Percentiles rank a stretch among this genome's conserved stretches.
These are phyloP conservation scores for Leucoma salicis DNA, from an alignment of 2,888 invertebrate species.

Conservation along the genomic window DNA sequence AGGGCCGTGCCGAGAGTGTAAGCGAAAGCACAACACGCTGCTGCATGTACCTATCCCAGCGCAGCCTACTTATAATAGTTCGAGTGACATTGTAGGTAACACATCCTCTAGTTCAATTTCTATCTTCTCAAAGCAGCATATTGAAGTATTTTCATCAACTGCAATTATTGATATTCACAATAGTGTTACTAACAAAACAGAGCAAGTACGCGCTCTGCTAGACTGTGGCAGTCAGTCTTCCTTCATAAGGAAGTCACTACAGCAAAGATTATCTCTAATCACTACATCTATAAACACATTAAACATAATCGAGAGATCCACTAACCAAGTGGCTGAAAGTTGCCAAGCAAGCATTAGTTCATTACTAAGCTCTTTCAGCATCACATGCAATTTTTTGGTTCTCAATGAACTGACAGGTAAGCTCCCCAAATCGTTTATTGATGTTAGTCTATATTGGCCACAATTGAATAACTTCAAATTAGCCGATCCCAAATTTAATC, in stretches of 20 bases:
- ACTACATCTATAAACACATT: too few relatives aligned
- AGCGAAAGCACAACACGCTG: slow-evolving; percentile 21
- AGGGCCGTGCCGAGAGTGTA: slow-evolving; percentile 16
- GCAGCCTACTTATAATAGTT: too few relatives aligned
- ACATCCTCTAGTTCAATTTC: too few relatives aligned
- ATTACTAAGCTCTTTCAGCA: background rate
- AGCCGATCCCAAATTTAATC: background rate
- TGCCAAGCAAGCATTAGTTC: background rate
- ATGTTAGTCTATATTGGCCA: too few relatives aligned
- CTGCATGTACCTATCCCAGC: slow-evolving; percentile 17
- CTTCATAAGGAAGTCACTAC: slow-evolving; percentile 3
- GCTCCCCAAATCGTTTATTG: too few relatives aligned
- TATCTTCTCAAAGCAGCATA: too few relatives aligned
- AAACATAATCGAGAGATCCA: too few relatives aligned
- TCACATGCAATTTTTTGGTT: too few relatives aligned
- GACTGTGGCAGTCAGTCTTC: slow-evolving; percentile 10
- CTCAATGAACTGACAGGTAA: too few relatives aligned
- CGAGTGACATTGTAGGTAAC: too few relatives aligned
- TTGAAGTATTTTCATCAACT: too few relatives aligned
- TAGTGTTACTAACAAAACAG: background rate
- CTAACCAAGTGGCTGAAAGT: background rate
- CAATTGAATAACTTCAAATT: background rate
- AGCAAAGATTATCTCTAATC: too few relatives aligned
- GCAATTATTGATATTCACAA: background rate
- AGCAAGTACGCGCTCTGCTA: slow-evolving; percentile 6